Evolutionary conservation across 2,888 invertebrate genomes (phyloP), one percentile per base, ranked within the genome.

Genomic region (Rhogogaster chlorosoma): DNA sequence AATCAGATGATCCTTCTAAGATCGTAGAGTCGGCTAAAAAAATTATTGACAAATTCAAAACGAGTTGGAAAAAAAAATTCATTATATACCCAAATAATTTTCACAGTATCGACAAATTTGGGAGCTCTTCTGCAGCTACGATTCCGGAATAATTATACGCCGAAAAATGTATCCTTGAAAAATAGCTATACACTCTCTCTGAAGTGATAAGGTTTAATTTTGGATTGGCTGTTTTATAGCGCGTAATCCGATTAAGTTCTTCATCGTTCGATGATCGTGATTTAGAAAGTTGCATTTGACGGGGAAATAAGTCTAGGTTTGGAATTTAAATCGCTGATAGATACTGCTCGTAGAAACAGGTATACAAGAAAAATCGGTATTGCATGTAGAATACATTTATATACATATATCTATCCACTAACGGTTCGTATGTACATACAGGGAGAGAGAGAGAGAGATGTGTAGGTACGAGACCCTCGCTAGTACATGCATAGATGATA

Each of bases 291-390:
- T 22, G n/a, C 38, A 22, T 73, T 42, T 42, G 71, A 73, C 22
- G 71, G 22, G n/a, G 10, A 26, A n/a, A 71, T 38, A 22, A 73
- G 71, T 73, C 38, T 38, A 38, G 42, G 71, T 73, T 18, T 22
- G 38, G 71, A 42, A 73, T 73, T 73, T 42, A 73, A 73, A 73
- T 73, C 71, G 71, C 71, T 22, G 42, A 73, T 73, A 73, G 71
- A 42, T 42, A 22, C 22, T 22, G 42, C 38, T 73, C 9, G 22
- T 15, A 22, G 71, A 26, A 36, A 70, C 71, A 42, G 71, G 71
- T 73, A 36, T 73, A 26, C 36, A 42, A 42, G 9, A 73, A 73
- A 73, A 73, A 26, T 73, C 12, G 6, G 32, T 15, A 67, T 67
- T 32, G 67, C 67, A 67, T 67, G 67, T 67, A 26, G 32, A 67